phyloP scores from a whole-genome alignment of 1,140 invertebrate species.

The Hycleus cichorii region DNA sequence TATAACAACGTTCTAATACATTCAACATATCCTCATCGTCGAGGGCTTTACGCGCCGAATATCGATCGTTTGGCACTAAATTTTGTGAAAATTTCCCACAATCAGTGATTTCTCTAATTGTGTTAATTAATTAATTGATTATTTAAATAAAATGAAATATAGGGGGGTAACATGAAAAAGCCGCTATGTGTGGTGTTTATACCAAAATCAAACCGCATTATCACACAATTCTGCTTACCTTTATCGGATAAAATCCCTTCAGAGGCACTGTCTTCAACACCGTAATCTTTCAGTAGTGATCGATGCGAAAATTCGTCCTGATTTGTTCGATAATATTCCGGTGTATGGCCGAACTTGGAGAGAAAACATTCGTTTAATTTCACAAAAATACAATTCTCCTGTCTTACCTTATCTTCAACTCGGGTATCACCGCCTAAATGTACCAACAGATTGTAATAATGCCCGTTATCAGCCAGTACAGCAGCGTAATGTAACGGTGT shows the following conservation, averaged over 20 bases:
- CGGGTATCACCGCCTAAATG: slow-evolving; percentile 79
- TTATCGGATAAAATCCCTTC: slow-evolving; percentile 65
- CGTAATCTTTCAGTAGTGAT: slow-evolving; percentile 60
- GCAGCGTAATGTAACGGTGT: slow-evolving; percentile 90
- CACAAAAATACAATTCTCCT: neutral
- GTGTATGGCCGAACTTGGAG: slow-evolving; percentile 59
- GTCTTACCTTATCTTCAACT: slow-evolving; percentile 70
- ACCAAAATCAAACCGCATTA: neutral
- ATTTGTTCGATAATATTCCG: slow-evolving; percentile 67
- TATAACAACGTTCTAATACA: slow-evolving; percentile 64
- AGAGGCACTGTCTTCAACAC: slow-evolving; percentile 55
- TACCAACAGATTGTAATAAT: slow-evolving; percentile 78
- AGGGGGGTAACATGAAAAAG: slow-evolving; percentile 12
- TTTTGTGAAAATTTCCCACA: too few species aligned
- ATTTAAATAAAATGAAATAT: neutral
- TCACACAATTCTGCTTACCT: slow-evolving; percentile 47
- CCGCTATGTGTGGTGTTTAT: slow-evolving; percentile 4
- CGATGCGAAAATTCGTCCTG: slow-evolving; percentile 61
- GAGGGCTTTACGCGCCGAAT: slow-evolving; percentile 60
- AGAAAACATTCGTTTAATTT: neutral
- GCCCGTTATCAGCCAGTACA: slow-evolving; percentile 74
- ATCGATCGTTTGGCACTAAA: slow-evolving; percentile 58
- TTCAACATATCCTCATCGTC: slow-evolving; percentile 58
- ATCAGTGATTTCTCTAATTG: too few species aligned
- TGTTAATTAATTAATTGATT: too few species aligned